Evolutionary conservation across 1,140 invertebrate genomes (phyloP).

Genomic region (Neodiprion fabricii): DNA sequence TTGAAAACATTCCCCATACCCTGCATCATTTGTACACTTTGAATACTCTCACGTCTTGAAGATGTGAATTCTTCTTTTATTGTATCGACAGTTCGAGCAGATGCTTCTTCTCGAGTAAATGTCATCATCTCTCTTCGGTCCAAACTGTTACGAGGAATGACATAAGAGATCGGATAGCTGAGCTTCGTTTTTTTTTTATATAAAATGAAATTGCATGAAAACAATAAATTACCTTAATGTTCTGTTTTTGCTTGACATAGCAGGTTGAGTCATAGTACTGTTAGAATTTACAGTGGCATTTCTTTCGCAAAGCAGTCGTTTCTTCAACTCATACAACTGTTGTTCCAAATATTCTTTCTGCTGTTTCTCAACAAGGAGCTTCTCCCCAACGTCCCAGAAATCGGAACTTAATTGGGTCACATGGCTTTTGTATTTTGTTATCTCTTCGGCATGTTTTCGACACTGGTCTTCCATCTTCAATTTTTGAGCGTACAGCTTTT

Average conservation of each 20-base stretch:
- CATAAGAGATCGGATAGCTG: conserved; percentile 16
- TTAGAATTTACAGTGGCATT: background rate
- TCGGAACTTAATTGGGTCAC: conserved; percentile 62
- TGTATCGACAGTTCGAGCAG: conserved; percentile 24
- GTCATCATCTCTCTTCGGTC: conserved; percentile 37
- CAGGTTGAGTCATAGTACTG: background rate
- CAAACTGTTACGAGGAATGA: conserved; percentile 22
- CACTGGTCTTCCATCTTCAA: conserved; percentile 56
- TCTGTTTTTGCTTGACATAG: conserved; percentile 35
- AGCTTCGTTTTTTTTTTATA: too few relatives aligned
- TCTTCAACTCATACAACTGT: conserved; percentile 31
- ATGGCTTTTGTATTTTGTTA: conserved; percentile 65
- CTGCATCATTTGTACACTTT: conserved; percentile 55
- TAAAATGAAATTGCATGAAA: too few relatives aligned
- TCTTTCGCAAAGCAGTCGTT: conserved; percentile 21
- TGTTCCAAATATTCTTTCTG: conserved; percentile 57
- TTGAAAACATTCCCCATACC: conserved; percentile 67
- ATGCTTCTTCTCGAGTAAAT: conserved; percentile 18
- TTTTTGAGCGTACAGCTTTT: conserved; percentile 58
- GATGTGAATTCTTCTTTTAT: conserved; percentile 47
- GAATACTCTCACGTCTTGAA: conserved; percentile 49
- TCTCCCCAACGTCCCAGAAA: conserved; percentile 67
- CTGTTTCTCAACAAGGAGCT: conserved; percentile 63
- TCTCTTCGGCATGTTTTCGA: conserved; percentile 62
- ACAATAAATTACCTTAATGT: conserved; percentile 35